Base-by-base conservation (phyloP, 2,888 invertebrate genomes). In the Holacanthella duospinosa region DNA sequence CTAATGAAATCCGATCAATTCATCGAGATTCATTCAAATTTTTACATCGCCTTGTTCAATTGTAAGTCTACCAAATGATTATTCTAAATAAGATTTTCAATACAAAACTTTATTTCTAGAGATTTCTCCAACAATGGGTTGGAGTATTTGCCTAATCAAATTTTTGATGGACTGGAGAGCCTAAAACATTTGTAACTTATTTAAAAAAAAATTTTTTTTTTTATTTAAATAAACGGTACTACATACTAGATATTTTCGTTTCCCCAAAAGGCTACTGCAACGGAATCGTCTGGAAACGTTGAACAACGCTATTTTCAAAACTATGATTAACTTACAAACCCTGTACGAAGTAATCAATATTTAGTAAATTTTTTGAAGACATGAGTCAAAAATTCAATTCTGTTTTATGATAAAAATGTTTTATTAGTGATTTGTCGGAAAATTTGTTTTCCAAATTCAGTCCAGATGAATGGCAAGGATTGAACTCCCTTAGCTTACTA, bases 111-210 rank as follows among this genome's bases (percentile, higher is more conserved):
- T 67, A 64, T 69, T 70, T 61, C 62, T 80, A 58, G 84, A 29
- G 79, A 89, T 75, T 80, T 89, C 74, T 88, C 87, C 69, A 85
- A 86, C 74, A 89, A 89, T 76, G 82, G 82, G 62, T 80, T 89
- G 26, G 84, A 85, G 71, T 83, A 82, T 74, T 75, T 89, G 28
- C 85, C 86, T 0, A 79, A 81, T 1, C 80, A 81, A 1, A 79
- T 86, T 65, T 88, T 88, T 74, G 81, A 83, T 70, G 80, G 83
- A 12, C 77, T 86, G 59, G 79, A 81, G 70, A 84, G 82, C 73
- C 77, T 87, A 44, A 80, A 81, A 69, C 84, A 85, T 75, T 75
- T 86, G 85, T 86, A 78, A 57, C 44, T 60, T 2, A 55, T 12
- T 57, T 43, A 29, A 24, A 29, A 25, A 27, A 65, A 66, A 64